Evolutionary conservation across 2,113 vertebrate species (phyloP).

Genomic region (Glaucidium brasilianum): DNA sequence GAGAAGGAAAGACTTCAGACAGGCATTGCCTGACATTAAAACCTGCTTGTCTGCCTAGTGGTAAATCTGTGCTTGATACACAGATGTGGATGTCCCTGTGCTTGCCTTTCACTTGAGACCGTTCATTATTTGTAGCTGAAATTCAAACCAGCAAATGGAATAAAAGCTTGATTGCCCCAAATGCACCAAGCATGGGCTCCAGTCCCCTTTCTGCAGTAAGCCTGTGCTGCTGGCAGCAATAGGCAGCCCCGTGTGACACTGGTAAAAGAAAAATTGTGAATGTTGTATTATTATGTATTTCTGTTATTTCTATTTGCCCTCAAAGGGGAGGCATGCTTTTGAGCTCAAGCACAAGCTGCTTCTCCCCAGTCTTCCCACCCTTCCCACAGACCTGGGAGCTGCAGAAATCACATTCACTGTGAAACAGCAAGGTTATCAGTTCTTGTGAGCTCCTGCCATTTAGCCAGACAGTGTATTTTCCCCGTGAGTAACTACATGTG

Average conservation of each 20-base stretch:
- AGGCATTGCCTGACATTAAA: background rate
- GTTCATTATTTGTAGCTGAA: background rate
- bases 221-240: background rate
- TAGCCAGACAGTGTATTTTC: background rate
- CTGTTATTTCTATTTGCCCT: background rate
- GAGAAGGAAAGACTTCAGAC: background rate
- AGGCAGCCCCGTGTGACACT: background rate
- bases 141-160: background rate
- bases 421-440: fast-evolving
- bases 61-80: slow-evolving; percentile 20
- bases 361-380: background rate
- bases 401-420: background rate
- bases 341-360: background rate
- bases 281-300: background rate
- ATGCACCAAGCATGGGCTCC: background rate
- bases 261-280: background rate
- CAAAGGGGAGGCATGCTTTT: background rate
- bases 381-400: background rate
- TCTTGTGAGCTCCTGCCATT: background rate
- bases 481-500: background rate
- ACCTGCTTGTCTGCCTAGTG: slow-evolving; percentile 4
- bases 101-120: background rate
- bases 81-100: background rate
- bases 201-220: background rate
- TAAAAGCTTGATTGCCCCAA: background rate